Percentiles rank a stretch among this genome's conserved stretches.
Evolutionary conservation across 1,140 invertebrate genomes (phyloP).

Genomic region (Zaprionus inermis): DNA sequence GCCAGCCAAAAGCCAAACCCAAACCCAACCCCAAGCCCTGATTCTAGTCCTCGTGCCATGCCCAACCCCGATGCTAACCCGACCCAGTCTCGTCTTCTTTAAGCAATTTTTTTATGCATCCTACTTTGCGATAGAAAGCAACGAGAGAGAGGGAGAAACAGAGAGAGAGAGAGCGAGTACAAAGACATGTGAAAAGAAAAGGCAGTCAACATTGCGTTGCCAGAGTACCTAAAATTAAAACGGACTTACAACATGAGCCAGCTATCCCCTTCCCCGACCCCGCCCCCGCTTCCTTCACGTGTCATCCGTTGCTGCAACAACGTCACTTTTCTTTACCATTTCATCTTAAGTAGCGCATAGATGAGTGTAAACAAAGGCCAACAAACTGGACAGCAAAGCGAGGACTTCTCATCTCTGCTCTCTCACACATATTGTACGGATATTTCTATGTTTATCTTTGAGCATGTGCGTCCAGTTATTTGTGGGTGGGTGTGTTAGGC

Average conservation of each 20-base stretch:
- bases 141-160: not conserved
- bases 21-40: not conserved
- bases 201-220: slow-evolving; percentile 67
- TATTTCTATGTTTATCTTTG: slow-evolving; percentile 7
- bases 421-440: not conserved
- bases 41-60: not conserved
- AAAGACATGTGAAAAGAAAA: slow-evolving; percentile 66
- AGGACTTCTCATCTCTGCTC: slow-evolving; percentile 10
- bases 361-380: slow-evolving; percentile 65
- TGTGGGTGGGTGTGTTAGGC: slow-evolving; percentile 5
- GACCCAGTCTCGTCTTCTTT: slow-evolving; percentile 44
- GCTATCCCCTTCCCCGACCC: not conserved
- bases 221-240: slow-evolving; percentile 74
- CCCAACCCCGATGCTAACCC: not conserved
- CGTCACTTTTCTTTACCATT: slow-evolving; percentile 78
- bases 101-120: slow-evolving; percentile 45
- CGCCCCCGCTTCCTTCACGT: too few relatives aligned
- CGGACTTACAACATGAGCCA: slow-evolving; percentile 53
- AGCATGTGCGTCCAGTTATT: not conserved
- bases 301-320: slow-evolving; percentile 24
- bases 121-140: slow-evolving; percentile 31
- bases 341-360: slow-evolving; percentile 82
- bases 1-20: slow-evolving; percentile 14
- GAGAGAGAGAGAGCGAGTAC: not conserved
- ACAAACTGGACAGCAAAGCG: slow-evolving; percentile 38